These are phyloP conservation scores for Lamellibrachia luymesi DNA, from an alignment of 1,140 invertebrate genomes.

Conservation along the genomic window DNA sequence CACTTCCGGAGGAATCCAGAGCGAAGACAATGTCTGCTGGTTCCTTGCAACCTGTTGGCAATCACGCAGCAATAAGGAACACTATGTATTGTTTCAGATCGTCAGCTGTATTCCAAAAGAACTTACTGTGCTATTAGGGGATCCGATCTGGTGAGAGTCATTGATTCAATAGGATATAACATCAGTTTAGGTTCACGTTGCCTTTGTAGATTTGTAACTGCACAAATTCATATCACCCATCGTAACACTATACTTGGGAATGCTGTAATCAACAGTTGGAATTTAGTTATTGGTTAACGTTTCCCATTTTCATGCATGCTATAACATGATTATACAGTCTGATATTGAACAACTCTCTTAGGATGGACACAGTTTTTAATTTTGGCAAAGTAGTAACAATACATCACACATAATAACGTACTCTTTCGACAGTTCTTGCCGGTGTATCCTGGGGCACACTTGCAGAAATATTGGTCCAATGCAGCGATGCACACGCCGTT, in stretches of 20 bases:
- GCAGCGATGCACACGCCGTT: conserved; percentile 14
- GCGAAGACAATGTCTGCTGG: not conserved
- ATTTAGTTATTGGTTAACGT: too few relatives aligned
- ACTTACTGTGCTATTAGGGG: not conserved
- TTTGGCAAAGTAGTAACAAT: too few relatives aligned
- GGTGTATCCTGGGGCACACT: conserved; percentile 19
- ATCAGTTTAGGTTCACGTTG: not conserved
- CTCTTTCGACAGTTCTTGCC: conserved; percentile 22
- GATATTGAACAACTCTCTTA: too few relatives aligned
- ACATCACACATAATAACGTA: not conserved
- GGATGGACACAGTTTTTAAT: too few relatives aligned
- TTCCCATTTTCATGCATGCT: too few relatives aligned
- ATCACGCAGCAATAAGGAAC: not conserved
- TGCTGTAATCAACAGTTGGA: too few relatives aligned
- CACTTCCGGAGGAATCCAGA: conserved; percentile 6
- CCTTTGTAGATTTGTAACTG: too few relatives aligned
- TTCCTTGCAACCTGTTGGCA: conserved; percentile 8
- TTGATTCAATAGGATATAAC: not conserved
- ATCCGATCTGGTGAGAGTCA: not conserved
- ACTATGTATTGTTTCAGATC: too few relatives aligned
- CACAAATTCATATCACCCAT: too few relatives aligned
- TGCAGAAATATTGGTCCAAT: conserved; percentile 22
- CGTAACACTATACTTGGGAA: too few relatives aligned
- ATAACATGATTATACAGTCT: too few relatives aligned
- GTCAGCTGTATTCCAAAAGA: too few relatives aligned